Evolutionary conservation across 2,797 vertebrate genomes (phyloP).

Genomic region (Acanthiza pusilla): DNA sequence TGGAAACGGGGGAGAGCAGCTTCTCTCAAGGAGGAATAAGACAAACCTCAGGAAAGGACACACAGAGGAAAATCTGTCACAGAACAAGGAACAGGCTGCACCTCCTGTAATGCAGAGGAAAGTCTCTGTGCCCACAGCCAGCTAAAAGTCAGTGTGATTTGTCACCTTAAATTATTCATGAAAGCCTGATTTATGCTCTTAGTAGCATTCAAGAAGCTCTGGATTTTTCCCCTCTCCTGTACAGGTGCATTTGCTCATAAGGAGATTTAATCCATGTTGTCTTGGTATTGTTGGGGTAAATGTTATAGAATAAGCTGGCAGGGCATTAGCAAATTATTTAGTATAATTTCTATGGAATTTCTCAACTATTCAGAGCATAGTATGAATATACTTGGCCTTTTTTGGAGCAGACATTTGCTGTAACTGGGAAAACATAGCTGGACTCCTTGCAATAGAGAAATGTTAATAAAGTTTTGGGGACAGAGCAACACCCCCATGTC

Average conservation of each 20-base stretch:
- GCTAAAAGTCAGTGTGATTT: neutral
- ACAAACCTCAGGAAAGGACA: neutral
- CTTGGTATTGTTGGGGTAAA: neutral
- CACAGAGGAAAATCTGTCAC: neutral
- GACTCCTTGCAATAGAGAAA: neutral
- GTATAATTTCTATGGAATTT: neutral
- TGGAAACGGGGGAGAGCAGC: neutral
- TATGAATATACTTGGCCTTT: neutral
- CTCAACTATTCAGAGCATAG: neutral
- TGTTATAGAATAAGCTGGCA: neutral
- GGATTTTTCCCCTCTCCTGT: neutral
- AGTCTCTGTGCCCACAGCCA: neutral
- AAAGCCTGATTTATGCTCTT: neutral
- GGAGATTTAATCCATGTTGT: neutral
- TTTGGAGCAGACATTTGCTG: neutral
- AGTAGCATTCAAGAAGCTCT: neutral
- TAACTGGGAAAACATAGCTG: neutral
- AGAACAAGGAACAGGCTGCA: neutral
- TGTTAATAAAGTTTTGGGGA: neutral
- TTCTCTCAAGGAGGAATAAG: neutral
- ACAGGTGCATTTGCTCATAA: neutral
- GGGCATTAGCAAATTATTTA: neutral
- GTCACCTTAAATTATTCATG: neutral
- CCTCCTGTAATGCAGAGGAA: neutral
- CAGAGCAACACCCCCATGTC: neutral